Conservation (phyloP, 2,113 vertebrate genomes). For the Phalacrocorax aristotelis region DNA sequence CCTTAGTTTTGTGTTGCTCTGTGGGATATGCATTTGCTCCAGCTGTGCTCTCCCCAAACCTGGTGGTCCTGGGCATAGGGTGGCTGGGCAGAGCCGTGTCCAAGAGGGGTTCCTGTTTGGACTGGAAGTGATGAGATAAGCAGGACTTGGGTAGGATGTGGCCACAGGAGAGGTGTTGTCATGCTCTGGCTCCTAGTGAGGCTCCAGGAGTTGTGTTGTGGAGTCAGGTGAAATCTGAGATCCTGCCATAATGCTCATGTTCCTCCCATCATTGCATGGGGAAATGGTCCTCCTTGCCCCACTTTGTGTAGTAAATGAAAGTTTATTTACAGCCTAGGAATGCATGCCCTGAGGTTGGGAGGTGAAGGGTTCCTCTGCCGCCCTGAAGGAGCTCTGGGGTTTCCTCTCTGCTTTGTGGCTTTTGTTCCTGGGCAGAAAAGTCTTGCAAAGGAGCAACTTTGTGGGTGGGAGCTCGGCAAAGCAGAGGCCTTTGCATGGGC, state of each 20-base stretch:
- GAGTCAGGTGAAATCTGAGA: neutral
- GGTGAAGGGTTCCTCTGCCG: neutral
- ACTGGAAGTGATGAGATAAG: neutral
- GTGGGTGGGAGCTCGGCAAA: neutral
- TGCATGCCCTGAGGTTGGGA: neutral
- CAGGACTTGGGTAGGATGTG: neutral
- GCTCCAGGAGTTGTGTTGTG: neutral
- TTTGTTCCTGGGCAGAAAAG: neutral
- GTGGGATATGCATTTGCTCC: neutral
- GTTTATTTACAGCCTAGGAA: slow-evolving; percentile 24
- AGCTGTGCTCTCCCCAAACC: neutral
- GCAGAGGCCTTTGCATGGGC: neutral
- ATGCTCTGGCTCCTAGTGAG: neutral
- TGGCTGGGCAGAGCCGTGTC: neutral
- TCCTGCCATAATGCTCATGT: neutral
- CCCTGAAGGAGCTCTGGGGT: neutral
- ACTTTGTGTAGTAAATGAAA: slow-evolving; percentile 36
- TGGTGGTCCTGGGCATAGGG: neutral
- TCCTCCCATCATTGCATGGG: neutral
- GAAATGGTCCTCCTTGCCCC: neutral
- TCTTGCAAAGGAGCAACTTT: neutral
- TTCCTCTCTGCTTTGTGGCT: neutral
- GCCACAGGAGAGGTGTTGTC: neutral
- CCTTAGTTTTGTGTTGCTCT: fast-evolving
- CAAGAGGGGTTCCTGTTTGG: neutral